These are phyloP conservation scores for Pseudonaja textilis DNA, from an alignment of 2,113 vertebrate species.

Conservation along the genomic window DNA sequence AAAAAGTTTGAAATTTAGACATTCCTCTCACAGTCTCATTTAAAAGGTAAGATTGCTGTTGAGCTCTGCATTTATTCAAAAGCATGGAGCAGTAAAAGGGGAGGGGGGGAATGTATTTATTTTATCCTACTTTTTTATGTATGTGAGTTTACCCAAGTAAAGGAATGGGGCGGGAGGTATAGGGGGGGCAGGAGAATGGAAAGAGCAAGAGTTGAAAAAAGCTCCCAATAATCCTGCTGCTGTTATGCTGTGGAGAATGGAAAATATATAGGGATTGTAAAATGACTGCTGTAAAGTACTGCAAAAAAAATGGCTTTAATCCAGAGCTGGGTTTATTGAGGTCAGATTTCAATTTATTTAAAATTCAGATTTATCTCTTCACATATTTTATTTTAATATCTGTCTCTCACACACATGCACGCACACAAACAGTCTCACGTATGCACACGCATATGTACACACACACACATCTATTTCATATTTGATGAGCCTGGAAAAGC, in stretches of 20 bases:
- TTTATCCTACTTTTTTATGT: not conserved
- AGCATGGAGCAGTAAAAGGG: constrained; percentile 6
- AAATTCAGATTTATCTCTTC: constrained; percentile 46
- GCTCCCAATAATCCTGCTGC: constrained; percentile 13
- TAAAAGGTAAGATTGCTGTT: constrained; percentile 26
- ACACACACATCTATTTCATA: not conserved
- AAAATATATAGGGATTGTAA: constrained; percentile 5
- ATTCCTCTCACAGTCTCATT: constrained; percentile 1
- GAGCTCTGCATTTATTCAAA: not conserved
- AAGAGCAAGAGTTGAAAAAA: constrained; percentile 13
- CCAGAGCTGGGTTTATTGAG: constrained; percentile 49
- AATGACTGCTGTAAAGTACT: constrained; percentile 2
- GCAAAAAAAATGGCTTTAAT: constrained; percentile 42
- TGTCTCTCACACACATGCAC: not conserved
- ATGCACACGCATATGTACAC: not conserved
- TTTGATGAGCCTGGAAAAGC: constrained; percentile 15
- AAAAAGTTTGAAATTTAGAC: not conserved
- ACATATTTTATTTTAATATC: not conserved
- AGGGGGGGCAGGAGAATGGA: not conserved
- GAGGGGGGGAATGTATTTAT: not conserved
- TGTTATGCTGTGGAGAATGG: not conserved
- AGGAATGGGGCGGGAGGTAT: not conserved
- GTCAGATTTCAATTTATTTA: constrained; percentile 55
- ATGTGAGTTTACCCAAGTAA: constrained; percentile 34
- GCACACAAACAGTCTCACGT: not conserved